Evolutionary conservation across 2,888 invertebrate genomes (phyloP), one percentile per base, ranked within the genome.

Genomic region (Drosophila mercatorum): DNA sequence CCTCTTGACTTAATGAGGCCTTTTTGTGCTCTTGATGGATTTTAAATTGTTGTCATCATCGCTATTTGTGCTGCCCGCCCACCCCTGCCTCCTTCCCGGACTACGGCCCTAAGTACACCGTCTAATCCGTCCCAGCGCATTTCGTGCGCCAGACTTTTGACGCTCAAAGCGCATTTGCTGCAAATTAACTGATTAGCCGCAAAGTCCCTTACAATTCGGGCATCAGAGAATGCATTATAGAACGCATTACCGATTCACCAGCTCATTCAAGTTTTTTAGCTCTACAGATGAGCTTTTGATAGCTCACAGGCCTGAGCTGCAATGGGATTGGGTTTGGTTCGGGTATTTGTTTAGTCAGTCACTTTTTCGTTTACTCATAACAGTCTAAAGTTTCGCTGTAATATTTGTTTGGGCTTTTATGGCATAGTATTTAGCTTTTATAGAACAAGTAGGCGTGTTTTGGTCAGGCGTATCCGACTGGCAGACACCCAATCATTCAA

Each of bases 1-100:
- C 90, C 90, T 89, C 90, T 90, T 90, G 90, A 89, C 86, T 89
- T 90, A 89, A 90, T 90, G 89, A 90, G 90, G 84, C 85, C 84
- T 89, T 88, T 85, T 85, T 87, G 83, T 85, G 83, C 87, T 84
- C 85, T 89, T 90, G 90, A 90, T 90, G 88, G 90, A 90, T 90
- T 90, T 90, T 90, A 88, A 90, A 90, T 90, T 90, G 90, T 88
- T 90, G 90, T 90, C 88, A 90, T 88, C 88, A 90, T 89, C 80
- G 69, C 75, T 80, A 83, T 84, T 84, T 84, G 85, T 81, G 65
- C 43, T 52, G 65, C 17, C 4, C 14, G n/a, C 26, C 7, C 26
- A 5, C 34, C 11, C 66, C 31, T 5, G 12, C 10, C 10, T 4
- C 14, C 10, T n/a, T 5, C 0, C n/a, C 4, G 12, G 12, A 12